Evolutionary conservation across 2,113 vertebrate genomes (phyloP).

Genomic region (Amphilophus citrinellus): DNA sequence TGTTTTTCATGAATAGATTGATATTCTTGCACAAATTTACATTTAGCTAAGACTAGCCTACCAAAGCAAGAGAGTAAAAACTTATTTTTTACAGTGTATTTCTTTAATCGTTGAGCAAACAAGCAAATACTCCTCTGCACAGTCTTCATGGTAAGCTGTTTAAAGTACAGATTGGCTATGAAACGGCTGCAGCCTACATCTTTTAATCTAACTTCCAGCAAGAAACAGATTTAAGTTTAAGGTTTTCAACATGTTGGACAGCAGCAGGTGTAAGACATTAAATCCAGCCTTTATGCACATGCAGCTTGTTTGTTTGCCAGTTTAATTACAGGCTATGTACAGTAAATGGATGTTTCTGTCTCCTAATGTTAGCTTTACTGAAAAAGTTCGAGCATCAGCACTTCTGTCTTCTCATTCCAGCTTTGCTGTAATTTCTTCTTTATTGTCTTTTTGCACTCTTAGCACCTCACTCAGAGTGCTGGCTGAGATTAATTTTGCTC

Average conservation of each 20-base stretch:
- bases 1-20: neutral
- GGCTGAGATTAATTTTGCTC: slow-evolving; percentile 33
- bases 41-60: neutral
- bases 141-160: neutral
- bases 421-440: slow-evolving; percentile 13
- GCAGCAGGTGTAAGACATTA: slow-evolving; percentile 36
- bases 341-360: slow-evolving; percentile 53
- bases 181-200: neutral
- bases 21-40: neutral
- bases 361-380: slow-evolving; percentile 32
- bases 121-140: neutral
- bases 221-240: slow-evolving; percentile 4
- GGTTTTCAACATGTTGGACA: neutral
- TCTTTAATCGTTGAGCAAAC: neutral
- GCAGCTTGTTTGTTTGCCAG: slow-evolving; percentile 39
- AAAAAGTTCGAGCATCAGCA: slow-evolving; percentile 17
- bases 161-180: neutral
- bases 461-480: neutral
- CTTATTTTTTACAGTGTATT: neutral
- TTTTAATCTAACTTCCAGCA: neutral
- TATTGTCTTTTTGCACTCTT: slow-evolving; percentile 1
- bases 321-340: slow-evolving; percentile 44
- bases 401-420: slow-evolving; percentile 1
- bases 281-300: slow-evolving; percentile 22
- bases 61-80: neutral